Percentiles rank a stretch among this genome's conserved stretches.
Evolutionary conservation across 2,797 vertebrate genomes (phyloP).

Genomic region (Chloroceryle inda): DNA sequence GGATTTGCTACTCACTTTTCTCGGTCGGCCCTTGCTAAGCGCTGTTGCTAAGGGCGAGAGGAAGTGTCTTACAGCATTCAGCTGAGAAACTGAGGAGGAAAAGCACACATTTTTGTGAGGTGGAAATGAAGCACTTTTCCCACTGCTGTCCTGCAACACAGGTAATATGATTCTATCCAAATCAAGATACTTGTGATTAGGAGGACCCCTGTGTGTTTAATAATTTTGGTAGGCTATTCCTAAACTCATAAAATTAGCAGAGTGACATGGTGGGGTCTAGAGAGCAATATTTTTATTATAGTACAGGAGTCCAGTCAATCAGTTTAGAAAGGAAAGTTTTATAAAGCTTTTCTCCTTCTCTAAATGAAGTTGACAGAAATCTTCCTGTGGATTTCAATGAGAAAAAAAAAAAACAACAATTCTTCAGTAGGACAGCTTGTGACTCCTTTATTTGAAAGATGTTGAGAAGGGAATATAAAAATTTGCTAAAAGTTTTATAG

Average conservation of each 20-base stretch:
- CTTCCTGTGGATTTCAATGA: neutral
- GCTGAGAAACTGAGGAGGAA: constrained; percentile 20
- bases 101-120: constrained; percentile 28
- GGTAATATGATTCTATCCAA: neutral
- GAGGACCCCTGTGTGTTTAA: neutral
- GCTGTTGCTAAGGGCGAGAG: constrained; percentile 53
- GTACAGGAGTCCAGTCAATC: neutral
- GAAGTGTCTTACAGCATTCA: constrained; percentile 47
- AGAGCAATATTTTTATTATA: neutral
- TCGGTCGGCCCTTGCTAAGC: neutral
- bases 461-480: neutral
- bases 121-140: constrained; percentile 41
- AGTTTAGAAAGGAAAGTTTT: neutral
- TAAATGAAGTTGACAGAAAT: neutral
- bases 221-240: constrained; percentile 25
- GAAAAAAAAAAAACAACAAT: neutral
- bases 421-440: neutral
- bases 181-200: neutral
- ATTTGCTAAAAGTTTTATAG: neutral
- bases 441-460: constrained; percentile 10
- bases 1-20: constrained; percentile 47
- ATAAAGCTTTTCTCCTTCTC: neutral
- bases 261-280: neutral
- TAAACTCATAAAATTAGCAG: constrained; percentile 29
- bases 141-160: neutral